Percentiles rank a stretch among this genome's conserved stretches.
These are phyloP conservation scores for Agraylea sexmaculata DNA, from an alignment of 1,140 invertebrate species.

Conservation along the genomic window DNA sequence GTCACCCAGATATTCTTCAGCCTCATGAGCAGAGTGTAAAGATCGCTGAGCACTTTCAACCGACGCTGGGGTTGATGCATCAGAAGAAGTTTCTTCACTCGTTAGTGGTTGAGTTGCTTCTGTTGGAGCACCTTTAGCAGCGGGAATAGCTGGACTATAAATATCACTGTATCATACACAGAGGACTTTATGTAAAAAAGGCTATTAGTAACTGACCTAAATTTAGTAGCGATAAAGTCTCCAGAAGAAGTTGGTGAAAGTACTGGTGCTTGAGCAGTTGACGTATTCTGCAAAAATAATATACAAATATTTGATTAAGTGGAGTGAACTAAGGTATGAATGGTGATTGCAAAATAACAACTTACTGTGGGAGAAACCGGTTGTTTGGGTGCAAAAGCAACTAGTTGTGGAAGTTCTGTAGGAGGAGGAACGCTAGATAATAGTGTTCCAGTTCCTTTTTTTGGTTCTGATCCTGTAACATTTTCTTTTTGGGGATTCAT, in stretches of 20 bases:
- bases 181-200: slow-evolving; percentile 7
- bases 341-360: too few relatives aligned
- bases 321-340: too few relatives aligned
- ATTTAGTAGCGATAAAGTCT: too few relatives aligned
- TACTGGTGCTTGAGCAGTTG: too few relatives aligned
- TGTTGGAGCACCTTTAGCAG: slow-evolving; percentile 40
- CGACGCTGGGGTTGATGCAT: slow-evolving; percentile 25
- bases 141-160: slow-evolving; percentile 44
- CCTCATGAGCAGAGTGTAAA: slow-evolving; percentile 18
- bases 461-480: slow-evolving; percentile 25
- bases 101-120: slow-evolving; percentile 31
- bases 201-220: too few relatives aligned
- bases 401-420: slow-evolving; percentile 44
- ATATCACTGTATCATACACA: slow-evolving; percentile 10
- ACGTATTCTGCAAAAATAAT: too few relatives aligned
- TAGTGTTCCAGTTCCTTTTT: slow-evolving; percentile 33
- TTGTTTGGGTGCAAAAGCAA: slow-evolving; percentile 22
- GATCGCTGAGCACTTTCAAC: slow-evolving; percentile 20
- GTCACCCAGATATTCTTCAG: slow-evolving; percentile 27
- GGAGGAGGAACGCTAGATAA: slow-evolving; percentile 47
- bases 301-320: too few relatives aligned
- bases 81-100: slow-evolving; percentile 30
- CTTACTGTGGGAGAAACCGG: too few relatives aligned
- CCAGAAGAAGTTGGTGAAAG: too few relatives aligned
- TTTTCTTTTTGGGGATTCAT: slow-evolving; percentile 28